Conservation (phyloP, 2,113 vertebrate species). For the Phainopepla nitens region DNA sequence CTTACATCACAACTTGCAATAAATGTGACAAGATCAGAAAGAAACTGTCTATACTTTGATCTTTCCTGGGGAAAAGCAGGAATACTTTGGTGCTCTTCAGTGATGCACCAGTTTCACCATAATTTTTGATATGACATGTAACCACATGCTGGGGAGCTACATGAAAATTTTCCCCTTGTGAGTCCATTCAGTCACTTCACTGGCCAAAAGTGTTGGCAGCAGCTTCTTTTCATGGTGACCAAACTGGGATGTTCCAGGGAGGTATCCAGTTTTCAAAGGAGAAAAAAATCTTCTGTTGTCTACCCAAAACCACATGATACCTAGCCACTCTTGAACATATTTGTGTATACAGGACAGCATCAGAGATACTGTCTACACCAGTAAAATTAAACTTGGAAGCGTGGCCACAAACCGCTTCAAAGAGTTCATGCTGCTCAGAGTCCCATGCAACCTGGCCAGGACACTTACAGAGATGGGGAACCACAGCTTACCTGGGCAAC, state of each 20-base stretch:
- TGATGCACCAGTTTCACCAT: background rate
- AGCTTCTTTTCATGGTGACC: background rate
- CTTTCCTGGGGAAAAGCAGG: background rate
- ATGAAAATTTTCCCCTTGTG: background rate
- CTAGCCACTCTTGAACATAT: background rate
- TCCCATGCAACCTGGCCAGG: background rate
- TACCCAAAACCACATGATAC: background rate
- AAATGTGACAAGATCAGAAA: background rate
- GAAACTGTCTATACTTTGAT: background rate
- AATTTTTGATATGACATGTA: background rate
- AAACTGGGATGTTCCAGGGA: background rate
- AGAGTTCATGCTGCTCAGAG: background rate
- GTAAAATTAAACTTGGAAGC: background rate
- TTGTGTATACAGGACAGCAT: background rate
- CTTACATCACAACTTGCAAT: background rate
- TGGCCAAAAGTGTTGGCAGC: background rate
- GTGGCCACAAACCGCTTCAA: background rate
- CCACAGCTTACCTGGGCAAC: background rate
- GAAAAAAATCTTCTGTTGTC: background rate
- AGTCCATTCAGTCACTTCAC: background rate
- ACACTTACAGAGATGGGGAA: no score
- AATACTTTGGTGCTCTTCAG: background rate
- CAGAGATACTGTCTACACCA: background rate
- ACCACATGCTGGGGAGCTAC: accelerated
- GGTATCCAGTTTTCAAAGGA: background rate